Base-by-base conservation (phyloP, 2,797 vertebrate species). In the Poeciliopsis gracilis region DNA sequence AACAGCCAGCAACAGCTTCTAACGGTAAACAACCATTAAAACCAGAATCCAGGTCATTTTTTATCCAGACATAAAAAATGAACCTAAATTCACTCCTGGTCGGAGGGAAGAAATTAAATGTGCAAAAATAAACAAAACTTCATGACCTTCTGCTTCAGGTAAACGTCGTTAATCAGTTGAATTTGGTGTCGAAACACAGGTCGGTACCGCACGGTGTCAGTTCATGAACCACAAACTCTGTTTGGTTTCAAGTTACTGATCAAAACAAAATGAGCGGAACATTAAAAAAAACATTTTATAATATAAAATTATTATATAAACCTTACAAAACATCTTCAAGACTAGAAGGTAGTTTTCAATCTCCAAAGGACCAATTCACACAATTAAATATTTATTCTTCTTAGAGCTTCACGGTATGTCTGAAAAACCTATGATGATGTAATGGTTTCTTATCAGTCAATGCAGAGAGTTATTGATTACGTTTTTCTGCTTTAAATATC, bases 151-250 rank as follows among this genome's bases (percentile, higher is more conserved):
- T 53, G 72, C 18, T 53, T 36, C 30, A 53, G 9, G 71, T 47
- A 47, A 78, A 84, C 36, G 51, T 46, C 55, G 61, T 38, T 20
- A 70, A 76, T 70, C 61, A 49, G 49, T 30, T 41, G 71, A 5
- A 72, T 72, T 77, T 77, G 82, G 74, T 43, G 77, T 85, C 33
- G 75, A 66, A 73, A 78, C 8, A 78, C 38, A 41, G 57, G 45
- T 73, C 3, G 25, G 41, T 75, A 51, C 0, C n/a, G 13, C 82
- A 76, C 59, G 2, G 2, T 55, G 88, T 83, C 72, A 0, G 80
- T 46, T 43, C 80, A 69, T 10, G 0, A 6, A 46, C 6, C 45
- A 81, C 74, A 78, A 88, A 78, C 87, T 89, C 80, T 38, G 86
- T 90, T 80, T 25, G 57, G 53, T 53, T 66, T 45, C 74, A 38